A percentile compares a stretch with the other conserved stretches of the same genome.
These are phyloP conservation scores for Pimephales promelas DNA, from an alignment of 2,113 vertebrate genomes.

Conservation along the genomic window DNA sequence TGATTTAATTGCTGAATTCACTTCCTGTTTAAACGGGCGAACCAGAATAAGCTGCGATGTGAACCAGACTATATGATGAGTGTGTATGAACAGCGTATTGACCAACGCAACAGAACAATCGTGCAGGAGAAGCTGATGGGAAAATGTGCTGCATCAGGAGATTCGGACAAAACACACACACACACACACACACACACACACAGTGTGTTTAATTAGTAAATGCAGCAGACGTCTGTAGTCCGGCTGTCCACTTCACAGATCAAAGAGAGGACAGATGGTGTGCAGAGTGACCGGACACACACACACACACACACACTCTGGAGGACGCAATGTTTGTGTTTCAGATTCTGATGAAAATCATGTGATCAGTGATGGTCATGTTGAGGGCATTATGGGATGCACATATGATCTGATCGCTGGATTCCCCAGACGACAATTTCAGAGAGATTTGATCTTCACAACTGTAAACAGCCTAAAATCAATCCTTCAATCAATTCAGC, in stretches of 20 bases:
- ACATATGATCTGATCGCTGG: slow-evolving; percentile 49
- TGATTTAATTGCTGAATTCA: neutral
- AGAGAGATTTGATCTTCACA: slow-evolving; percentile 59
- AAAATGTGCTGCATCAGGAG: slow-evolving; percentile 1
- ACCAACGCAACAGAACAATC: neutral
- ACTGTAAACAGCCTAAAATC: slow-evolving; percentile 63
- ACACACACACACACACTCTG: neutral
- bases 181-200: slow-evolving; percentile 31
- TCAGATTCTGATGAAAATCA: neutral
- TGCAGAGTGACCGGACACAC: slow-evolving; percentile 29
- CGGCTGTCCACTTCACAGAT: slow-evolving; percentile 56
- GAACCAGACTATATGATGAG: neutral
- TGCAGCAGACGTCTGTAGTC: slow-evolving; percentile 53
- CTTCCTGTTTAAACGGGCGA: neutral
- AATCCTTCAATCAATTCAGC: slow-evolving; percentile 61
- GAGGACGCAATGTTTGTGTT: neutral
- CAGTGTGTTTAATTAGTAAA: slow-evolving; percentile 42
- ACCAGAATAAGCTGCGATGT: neutral
- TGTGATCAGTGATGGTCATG: neutral
- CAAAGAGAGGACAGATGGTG: slow-evolving; percentile 61
- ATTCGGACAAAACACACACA: slow-evolving; percentile 10
- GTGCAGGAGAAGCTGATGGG: neutral
- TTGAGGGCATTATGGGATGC: slow-evolving; percentile 53
- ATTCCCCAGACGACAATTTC: slow-evolving; percentile 54
- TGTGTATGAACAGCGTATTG: neutral